Conservation (phyloP, 2,797 vertebrate genomes). For the Rhinogobio ventralis region DNA sequence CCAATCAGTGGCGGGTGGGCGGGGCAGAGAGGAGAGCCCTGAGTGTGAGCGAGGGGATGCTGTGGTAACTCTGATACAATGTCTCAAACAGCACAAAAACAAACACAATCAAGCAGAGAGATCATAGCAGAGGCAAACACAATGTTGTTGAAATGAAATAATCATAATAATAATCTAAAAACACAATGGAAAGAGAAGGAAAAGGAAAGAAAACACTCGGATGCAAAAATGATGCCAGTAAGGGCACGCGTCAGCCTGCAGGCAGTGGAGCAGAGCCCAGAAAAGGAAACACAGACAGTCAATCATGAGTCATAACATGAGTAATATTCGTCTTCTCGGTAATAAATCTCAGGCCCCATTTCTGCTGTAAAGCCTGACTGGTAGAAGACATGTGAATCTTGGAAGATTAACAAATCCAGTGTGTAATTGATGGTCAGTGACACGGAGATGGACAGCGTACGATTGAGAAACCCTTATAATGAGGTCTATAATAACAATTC, state of each 20-base stretch:
- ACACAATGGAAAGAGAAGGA: slow-evolving; percentile 46
- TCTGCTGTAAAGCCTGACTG: slow-evolving; percentile 20
- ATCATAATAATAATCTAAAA: slow-evolving; percentile 30
- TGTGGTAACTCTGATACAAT: slow-evolving; percentile 82
- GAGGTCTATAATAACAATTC: slow-evolving; percentile 45
- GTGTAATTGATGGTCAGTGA: slow-evolving; percentile 43
- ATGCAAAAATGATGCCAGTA: slow-evolving; percentile 73
- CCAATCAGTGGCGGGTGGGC: slow-evolving; percentile 70
- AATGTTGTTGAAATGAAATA: slow-evolving; percentile 60
- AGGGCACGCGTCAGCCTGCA: slow-evolving; percentile 66
- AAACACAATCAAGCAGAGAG: slow-evolving; percentile 74
- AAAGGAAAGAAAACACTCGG: slow-evolving; percentile 57
- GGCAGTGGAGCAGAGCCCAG: slow-evolving; percentile 71
- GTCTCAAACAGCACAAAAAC: slow-evolving; percentile 77
- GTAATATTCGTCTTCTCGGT: slow-evolving; percentile 36
- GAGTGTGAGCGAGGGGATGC: slow-evolving; percentile 84
- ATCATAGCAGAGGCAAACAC: slow-evolving; percentile 77
- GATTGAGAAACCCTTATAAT: slow-evolving; percentile 42
- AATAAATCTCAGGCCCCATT: slow-evolving; percentile 25
- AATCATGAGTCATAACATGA: slow-evolving; percentile 43
- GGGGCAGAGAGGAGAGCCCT: slow-evolving; percentile 76
- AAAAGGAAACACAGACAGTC: slow-evolving; percentile 58
- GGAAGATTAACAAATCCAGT: slow-evolving; percentile 36
- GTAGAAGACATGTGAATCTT: slow-evolving; percentile 35
- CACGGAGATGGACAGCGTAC: slow-evolving; percentile 6